A percentile compares a stretch with the other conserved stretches of the same genome.
Conservation (phyloP, 2,113 vertebrate species). For the Arenaria interpres region DNA sequence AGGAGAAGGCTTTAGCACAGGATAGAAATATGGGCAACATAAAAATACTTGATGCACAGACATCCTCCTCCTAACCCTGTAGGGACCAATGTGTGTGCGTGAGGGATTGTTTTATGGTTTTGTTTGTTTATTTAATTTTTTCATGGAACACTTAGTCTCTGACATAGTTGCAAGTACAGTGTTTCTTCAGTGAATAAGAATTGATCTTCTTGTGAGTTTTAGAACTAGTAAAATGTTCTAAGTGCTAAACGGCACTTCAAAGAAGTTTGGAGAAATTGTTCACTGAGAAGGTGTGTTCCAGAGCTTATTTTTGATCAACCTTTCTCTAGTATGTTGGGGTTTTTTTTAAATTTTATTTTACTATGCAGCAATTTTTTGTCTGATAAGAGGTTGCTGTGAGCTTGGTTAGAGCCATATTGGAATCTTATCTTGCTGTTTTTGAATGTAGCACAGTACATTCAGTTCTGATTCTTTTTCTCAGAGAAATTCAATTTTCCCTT, state of each 20-base stretch:
- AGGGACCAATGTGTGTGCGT: neutral
- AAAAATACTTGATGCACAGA: neutral
- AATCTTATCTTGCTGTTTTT: neutral
- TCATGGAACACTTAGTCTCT: neutral
- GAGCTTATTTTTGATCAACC: neutral
- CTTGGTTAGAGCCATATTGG: neutral
- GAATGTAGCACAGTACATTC: neutral
- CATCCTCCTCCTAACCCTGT: neutral
- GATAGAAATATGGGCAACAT: neutral
- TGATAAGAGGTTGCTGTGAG: neutral
- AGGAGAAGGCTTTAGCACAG: neutral
- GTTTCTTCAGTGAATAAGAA: neutral
- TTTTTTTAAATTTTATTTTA: neutral
- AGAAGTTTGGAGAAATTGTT: neutral
- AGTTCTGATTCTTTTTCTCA: neutral
- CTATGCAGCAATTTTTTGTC: neutral
- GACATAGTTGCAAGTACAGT: neutral
- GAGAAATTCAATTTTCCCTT: neutral
- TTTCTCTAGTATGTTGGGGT: neutral
- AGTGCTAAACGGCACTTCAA: neutral
- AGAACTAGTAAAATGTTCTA: neutral
- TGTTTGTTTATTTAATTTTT: neutral
- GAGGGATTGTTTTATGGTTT: neutral
- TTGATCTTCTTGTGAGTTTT: neutral
- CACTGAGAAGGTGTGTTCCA: neutral